Base-by-base conservation (phyloP, 2,888 invertebrate genomes). In the Eristalis arbustorum region DNA sequence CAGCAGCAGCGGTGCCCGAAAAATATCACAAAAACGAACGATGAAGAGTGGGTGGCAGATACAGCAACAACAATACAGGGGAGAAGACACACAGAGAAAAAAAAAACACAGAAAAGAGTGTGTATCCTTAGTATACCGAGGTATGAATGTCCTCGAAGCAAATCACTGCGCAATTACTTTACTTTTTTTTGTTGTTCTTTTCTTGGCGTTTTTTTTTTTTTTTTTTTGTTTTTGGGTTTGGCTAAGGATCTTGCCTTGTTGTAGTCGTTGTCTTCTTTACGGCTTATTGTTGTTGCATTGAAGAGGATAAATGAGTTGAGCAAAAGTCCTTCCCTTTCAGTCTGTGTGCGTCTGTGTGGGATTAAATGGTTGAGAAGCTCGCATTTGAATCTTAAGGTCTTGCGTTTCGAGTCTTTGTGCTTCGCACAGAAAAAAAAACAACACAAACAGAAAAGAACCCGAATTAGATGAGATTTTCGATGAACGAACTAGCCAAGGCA, bases 401-500 rank as follows among this genome's bases (percentile, higher is more conserved):
- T 31, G 8, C 4, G n/a, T 18, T 8, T 79, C 37, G 67, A 63
- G 2, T 62, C 74, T 76, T 77, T 63, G 56, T 61, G 66, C 87
- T 63, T 62, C 3, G 1, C 25, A 10, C 31, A 5, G n/a, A n/a
- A n/a, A 3, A 6, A 31, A 31, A 10, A 31, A 31, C 31, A 3
- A 31, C 0, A 31, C 3, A 31, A 31, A 31, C 2, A 5, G 61
- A 42, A 73, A 25, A 25, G 3, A 2, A 1, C 3, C 64, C 8
- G 18, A 59, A 42, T 75, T 42, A 62, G n/a, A 49, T 62, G 66
- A 22, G 37, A 22, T 23, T 61, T 31, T n/a, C 49, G 75, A 76
- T 71, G 69, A 82, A 76, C 73, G 90, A 90, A 89, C 90, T 90
- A 88, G 90, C 90, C 90, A 90, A 90, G 87, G 80, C 88, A 85